A percentile compares a stretch with the other conserved stretches of the same genome.
These are phyloP conservation scores for Caenorhabditis sinica DNA, from an alignment of 2,888 invertebrate species.

Conservation along the genomic window DNA sequence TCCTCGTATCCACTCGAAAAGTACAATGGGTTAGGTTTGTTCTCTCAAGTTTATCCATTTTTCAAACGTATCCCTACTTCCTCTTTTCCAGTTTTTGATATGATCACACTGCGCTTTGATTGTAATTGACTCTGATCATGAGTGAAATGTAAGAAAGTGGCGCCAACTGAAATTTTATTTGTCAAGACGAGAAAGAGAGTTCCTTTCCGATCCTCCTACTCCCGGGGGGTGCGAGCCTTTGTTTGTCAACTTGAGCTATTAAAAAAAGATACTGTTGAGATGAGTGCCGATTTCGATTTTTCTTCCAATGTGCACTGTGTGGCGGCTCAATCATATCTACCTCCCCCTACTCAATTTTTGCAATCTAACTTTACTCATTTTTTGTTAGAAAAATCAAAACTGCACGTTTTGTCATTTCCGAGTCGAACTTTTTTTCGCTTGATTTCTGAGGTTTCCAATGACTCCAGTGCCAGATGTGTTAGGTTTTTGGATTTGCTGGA, in stretches of 20 bases:
- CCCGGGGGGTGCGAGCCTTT: conserved; percentile 39
- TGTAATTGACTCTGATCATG: conserved; percentile 8
- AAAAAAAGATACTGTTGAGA: conserved; percentile 67
- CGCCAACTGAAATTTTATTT: conserved; percentile 58
- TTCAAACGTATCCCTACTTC: background rate
- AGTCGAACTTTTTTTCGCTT: background rate
- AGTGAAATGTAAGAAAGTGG: conserved; percentile 15
- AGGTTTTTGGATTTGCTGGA: background rate
- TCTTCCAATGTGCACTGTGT: conserved; percentile 16
- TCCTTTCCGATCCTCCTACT: conserved; percentile 18
- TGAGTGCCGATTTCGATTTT: conserved; percentile 64
- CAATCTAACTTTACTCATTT: conserved; percentile 15
- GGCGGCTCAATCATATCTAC: conserved; percentile 49
- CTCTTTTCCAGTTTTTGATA: conserved; percentile 10
- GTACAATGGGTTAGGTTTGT: conserved; percentile 45
- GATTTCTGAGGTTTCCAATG: background rate
- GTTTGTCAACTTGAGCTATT: conserved; percentile 67
- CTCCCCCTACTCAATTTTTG: conserved; percentile 6
- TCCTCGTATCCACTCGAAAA: conserved; percentile 38
- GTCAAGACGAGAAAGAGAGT: conserved; percentile 26
- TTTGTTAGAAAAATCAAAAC: conserved; percentile 19
- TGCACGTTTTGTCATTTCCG: conserved; percentile 26
- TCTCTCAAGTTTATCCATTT: conserved; percentile 24
- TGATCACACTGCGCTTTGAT: conserved; percentile 6
- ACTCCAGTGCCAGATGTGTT: background rate